These are phyloP conservation scores for Cremastinae sp. DNA, from an alignment of 2,888 invertebrate species.

Conservation along the genomic window DNA sequence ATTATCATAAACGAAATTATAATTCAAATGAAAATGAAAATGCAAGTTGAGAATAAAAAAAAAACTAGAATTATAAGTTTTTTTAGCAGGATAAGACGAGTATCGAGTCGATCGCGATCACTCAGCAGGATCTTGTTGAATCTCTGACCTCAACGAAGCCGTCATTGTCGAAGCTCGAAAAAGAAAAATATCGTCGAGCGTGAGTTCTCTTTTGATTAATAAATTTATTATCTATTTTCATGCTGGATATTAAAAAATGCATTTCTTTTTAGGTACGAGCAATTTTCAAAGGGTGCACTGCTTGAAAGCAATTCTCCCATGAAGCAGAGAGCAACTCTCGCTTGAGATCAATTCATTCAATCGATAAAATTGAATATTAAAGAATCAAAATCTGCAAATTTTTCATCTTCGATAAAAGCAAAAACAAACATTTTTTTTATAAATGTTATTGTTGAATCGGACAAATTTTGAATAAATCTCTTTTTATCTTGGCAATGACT, in stretches of 20 bases:
- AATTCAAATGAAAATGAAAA: no score
- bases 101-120: slow-evolving; percentile 76
- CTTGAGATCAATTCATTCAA: slow-evolving; percentile 74
- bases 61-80: no score
- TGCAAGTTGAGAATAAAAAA: no score
- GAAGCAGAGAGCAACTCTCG: slow-evolving; percentile 84
- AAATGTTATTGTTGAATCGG: no score
- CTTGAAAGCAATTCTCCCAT: slow-evolving; percentile 82
- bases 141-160: slow-evolving; percentile 88
- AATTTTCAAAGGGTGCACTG: slow-evolving; percentile 83
- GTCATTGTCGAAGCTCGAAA: slow-evolving; percentile 87
- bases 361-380: no score
- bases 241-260: background rate
- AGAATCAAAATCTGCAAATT: no score
- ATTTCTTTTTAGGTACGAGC: slow-evolving; percentile 82
- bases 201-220: slow-evolving; percentile 81
- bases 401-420: background rate
- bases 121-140: slow-evolving; percentile 84
- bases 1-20: no score
- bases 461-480: no score
- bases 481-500: slow-evolving; percentile 37
- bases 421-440: no score
- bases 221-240: slow-evolving; percentile 8
- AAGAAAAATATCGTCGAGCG: slow-evolving; percentile 88
- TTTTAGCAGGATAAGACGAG: slow-evolving; percentile 52